These are phyloP conservation scores for Ranitomeya imitator DNA, from an alignment of 2,113 vertebrate species.

Conservation along the genomic window DNA sequence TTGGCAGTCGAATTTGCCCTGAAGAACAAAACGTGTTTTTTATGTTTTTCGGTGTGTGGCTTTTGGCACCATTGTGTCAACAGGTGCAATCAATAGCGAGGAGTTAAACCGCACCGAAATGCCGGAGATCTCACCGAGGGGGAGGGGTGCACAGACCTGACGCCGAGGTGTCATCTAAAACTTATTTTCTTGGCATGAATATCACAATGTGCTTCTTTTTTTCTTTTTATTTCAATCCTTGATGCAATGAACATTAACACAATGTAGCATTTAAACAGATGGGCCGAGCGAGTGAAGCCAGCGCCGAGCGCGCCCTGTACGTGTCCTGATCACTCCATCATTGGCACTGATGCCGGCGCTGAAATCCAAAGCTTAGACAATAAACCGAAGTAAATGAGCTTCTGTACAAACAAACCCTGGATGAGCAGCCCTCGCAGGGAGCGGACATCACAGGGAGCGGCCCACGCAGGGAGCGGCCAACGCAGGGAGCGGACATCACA, in stretches of 20 bases:
- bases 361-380: constrained; percentile 29
- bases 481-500: no score
- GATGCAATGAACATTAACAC: constrained; percentile 29
- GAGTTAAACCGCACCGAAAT: neutral
- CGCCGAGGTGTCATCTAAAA: constrained; percentile 25
- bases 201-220: neutral
- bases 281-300: constrained; percentile 24
- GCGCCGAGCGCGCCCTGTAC: neutral
- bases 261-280: constrained; percentile 49
- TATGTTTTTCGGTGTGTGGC: constrained; percentile 24
- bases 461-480: no score
- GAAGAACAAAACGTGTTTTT: constrained; percentile 46
- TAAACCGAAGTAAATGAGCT: constrained; percentile 8
- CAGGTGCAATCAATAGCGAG: constrained; percentile 40
- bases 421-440: neutral
- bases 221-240: neutral
- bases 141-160: constrained; percentile 2
- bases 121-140: neutral
- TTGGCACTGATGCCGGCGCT: constrained; percentile 21
- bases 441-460: no score
- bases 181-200: constrained; percentile 11
- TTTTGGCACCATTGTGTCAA: constrained; percentile 49
- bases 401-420: constrained; percentile 13
- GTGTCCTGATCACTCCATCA: constrained; percentile 22
- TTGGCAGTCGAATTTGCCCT: constrained; percentile 48